phyloP scores from a whole-genome alignment of 2,888 invertebrate species.

The Lacanobia wlatinum region DNA sequence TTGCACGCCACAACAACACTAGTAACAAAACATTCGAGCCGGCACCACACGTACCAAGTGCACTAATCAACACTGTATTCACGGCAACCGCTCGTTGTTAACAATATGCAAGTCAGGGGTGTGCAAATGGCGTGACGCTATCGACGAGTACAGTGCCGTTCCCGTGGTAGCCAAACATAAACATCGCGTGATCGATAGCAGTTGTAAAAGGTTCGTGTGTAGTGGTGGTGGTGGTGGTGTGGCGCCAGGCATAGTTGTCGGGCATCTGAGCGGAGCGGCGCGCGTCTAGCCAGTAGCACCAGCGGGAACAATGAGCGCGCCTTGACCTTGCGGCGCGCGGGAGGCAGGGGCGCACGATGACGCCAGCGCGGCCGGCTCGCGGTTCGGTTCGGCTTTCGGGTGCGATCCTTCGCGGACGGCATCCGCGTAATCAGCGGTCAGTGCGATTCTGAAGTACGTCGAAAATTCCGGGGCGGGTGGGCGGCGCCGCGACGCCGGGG shows the following conservation, averaged over 20 bases:
- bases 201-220: constrained; percentile 73
- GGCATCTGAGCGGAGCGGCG: constrained; percentile 75
- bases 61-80: constrained; percentile 49
- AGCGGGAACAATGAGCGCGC: constrained; percentile 87
- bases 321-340: constrained; percentile 89
- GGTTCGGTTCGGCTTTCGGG: constrained; percentile 89
- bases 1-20: constrained; percentile 61
- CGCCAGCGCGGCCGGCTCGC: constrained; percentile 88
- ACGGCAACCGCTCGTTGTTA: constrained; percentile 49
- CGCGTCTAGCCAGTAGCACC: constrained; percentile 79
- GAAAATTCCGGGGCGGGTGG: constrained; percentile 87
- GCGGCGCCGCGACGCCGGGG: constrained; percentile 83
- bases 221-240: constrained; percentile 66
- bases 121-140: constrained; percentile 74
- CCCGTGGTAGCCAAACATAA: constrained; percentile 88
- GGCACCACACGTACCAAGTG: constrained; percentile 46
- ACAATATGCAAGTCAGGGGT: constrained; percentile 70
- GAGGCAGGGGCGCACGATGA: constrained; percentile 87
- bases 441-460: constrained; percentile 85
- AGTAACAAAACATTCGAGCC: constrained; percentile 60
- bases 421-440: constrained; percentile 90
- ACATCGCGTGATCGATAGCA: constrained; percentile 87
- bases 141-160: constrained; percentile 78
- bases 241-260: constrained; percentile 71
- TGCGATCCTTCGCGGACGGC: constrained; percentile 89